Conservation (phyloP, 2,113 vertebrate genomes). For the Physeter macrocephalus region DNA sequence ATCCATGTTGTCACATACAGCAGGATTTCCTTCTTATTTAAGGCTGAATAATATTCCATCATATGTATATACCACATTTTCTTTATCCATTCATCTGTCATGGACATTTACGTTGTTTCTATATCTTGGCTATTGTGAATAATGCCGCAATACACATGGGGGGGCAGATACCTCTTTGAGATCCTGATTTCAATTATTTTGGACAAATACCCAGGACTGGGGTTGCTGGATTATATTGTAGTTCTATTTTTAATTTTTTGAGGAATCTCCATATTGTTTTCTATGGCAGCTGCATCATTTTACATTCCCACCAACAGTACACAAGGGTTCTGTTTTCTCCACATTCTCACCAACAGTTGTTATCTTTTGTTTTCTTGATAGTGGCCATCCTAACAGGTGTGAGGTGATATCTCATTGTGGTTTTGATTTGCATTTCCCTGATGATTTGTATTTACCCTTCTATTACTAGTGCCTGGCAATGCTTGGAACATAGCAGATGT, state of each 20-base stretch:
- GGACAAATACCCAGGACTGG: not conserved
- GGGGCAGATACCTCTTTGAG: not conserved
- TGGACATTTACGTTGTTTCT: not conserved
- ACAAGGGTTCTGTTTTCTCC: not conserved
- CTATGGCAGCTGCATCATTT: not conserved
- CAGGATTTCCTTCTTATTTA: not conserved
- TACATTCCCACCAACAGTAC: not conserved
- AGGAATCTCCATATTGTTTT: not conserved
- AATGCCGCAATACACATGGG: not conserved
- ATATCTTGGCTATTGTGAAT: not conserved
- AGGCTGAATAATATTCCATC: not conserved
- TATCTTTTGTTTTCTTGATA: not conserved
- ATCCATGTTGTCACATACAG: not conserved
- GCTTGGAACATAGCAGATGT: not conserved
- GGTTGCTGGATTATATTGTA: not conserved
- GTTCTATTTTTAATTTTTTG: not conserved
- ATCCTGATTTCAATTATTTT: not conserved
- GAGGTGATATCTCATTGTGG: not conserved
- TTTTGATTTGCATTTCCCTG: conserved; percentile 11
- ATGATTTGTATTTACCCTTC: not conserved
- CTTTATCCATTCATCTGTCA: not conserved
- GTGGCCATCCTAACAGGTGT: not conserved
- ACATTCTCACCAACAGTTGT: not conserved
- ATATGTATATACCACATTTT: not conserved
- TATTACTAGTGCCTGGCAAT: not conserved